phyloP scores from a whole-genome alignment of 1,140 invertebrate species.

The Zophobas morio region DNA sequence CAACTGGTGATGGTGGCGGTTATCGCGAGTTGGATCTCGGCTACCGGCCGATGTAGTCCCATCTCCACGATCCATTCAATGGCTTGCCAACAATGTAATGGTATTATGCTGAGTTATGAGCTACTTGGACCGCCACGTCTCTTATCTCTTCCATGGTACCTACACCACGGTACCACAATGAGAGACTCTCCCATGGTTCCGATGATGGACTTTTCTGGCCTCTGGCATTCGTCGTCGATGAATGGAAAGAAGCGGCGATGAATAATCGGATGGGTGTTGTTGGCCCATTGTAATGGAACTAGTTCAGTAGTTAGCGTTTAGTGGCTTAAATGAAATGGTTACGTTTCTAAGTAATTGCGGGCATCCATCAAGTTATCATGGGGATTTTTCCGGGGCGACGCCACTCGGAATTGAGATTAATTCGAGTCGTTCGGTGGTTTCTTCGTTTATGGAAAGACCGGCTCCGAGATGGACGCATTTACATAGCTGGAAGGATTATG shows the following conservation, averaged over 20 bases:
- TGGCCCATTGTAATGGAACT: slow-evolving; percentile 4
- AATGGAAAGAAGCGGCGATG: slow-evolving; percentile 11
- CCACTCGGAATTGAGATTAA: neutral
- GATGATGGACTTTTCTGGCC: slow-evolving; percentile 32
- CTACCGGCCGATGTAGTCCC: slow-evolving; percentile 53
- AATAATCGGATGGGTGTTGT: slow-evolving; percentile 10
- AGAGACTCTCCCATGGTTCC: slow-evolving; percentile 26
- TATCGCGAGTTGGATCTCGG: slow-evolving; percentile 51
- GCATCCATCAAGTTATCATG: slow-evolving; percentile 11
- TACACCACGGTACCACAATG: slow-evolving; percentile 21
- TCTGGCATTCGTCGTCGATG: slow-evolving; percentile 2
- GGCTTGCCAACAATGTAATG: slow-evolving; percentile 54
- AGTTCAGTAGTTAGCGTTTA: slow-evolving; percentile 36
- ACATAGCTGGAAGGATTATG: neutral
- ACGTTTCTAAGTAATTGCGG: slow-evolving; percentile 16
- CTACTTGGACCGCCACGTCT: slow-evolving; percentile 45
- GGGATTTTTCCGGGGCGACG: neutral
- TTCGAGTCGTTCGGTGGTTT: neutral
- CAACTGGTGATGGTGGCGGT: slow-evolving; percentile 47
- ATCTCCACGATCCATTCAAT: slow-evolving; percentile 54
- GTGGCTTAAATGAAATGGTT: slow-evolving; percentile 29
- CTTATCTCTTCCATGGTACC: slow-evolving; percentile 23
- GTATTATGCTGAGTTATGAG: slow-evolving; percentile 55
- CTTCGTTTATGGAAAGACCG: too few relatives aligned
- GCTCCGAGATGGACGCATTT: neutral